Conservation (phyloP, 2,113 vertebrate species). For the Nothocercus julius region DNA sequence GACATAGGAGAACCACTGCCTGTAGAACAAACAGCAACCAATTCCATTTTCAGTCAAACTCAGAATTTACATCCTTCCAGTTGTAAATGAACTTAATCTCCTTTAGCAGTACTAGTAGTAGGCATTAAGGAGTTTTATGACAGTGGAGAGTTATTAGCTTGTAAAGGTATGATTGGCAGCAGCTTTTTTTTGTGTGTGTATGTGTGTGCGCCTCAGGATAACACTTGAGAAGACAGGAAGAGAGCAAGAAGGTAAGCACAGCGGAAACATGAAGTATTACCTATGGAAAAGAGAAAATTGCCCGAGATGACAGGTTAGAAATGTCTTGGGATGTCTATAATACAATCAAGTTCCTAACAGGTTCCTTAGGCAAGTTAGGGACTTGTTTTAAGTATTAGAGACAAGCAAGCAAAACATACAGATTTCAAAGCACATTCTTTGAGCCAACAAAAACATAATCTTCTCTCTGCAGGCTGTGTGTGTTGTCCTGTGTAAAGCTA, state of each 20-base stretch:
- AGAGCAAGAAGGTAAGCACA: neutral
- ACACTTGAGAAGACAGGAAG: neutral
- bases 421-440: neutral
- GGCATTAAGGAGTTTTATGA: neutral
- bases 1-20: neutral
- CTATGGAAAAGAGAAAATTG: neutral
- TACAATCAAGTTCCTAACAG: neutral
- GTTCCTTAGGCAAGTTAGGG: slow-evolving; percentile 8
- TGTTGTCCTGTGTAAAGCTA: neutral
- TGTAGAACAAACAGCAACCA: neutral
- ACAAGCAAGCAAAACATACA: slow-evolving; percentile 24
- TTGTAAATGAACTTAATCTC: neutral
- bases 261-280: neutral
- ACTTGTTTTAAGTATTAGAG: neutral
- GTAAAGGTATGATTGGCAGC: neutral
- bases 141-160: neutral
- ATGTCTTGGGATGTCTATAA: neutral
- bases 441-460: neutral
- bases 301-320: neutral
- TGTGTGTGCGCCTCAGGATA: neutral
- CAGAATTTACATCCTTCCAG: neutral
- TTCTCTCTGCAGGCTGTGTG: neutral
- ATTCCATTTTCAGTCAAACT: neutral
- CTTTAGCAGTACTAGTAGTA: neutral
- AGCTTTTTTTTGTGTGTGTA: neutral